Conservation (phyloP, 2,797 vertebrate species). For the Leptoclinus maculatus region DNA sequence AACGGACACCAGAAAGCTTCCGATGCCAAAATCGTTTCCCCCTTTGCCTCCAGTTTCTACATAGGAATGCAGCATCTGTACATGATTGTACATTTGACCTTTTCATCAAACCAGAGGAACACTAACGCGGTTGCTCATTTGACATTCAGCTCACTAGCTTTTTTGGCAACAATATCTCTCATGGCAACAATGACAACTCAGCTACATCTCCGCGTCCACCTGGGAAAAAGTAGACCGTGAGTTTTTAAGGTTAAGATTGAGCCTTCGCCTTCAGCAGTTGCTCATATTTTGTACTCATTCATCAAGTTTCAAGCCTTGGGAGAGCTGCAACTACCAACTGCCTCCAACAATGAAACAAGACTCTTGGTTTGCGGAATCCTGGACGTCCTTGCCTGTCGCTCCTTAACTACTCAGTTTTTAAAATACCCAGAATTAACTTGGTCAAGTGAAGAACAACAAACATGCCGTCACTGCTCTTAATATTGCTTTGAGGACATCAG, state of each 20-base stretch:
- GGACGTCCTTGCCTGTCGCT: neutral
- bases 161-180: neutral
- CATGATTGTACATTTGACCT: neutral
- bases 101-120: conserved; percentile 9
- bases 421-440: conserved; percentile 20
- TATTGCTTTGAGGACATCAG: conserved; percentile 29
- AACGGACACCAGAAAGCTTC: too few relatives aligned
- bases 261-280: neutral
- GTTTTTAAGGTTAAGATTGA: conserved; percentile 2
- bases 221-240: neutral
- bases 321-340: neutral
- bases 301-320: neutral
- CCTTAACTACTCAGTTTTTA: conserved; percentile 1
- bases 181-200: neutral
- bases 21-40: too few relatives aligned
- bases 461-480: conserved; percentile 17
- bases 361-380: neutral
- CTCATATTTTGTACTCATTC: conserved; percentile 15
- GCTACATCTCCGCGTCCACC: neutral
- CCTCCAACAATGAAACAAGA: neutral
- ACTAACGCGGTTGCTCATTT: neutral
- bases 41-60: too few relatives aligned
- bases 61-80: neutral
- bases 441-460: conserved; percentile 45
- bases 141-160: neutral